Evolutionary conservation across 2,888 invertebrate species (phyloP), one percentile per base, ranked within the genome.

Genomic region (Drosophila ochracea): DNA sequence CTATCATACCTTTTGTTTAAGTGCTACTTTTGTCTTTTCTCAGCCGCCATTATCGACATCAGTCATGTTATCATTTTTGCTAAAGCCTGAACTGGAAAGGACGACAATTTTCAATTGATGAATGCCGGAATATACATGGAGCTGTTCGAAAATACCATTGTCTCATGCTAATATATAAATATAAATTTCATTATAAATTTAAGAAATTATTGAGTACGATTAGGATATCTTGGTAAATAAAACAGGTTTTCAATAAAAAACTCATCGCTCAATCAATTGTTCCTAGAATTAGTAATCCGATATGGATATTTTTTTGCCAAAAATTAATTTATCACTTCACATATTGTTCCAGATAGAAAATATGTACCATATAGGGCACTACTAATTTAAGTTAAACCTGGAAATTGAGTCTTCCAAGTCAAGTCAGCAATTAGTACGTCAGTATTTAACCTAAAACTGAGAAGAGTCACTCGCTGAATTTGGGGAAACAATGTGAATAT

Each of bases 1-100:
- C 80, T 80, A 67, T 78, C 76, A 82, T 68, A 81, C 73, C 72
- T 77, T 74, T 77, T 80, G 68, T 73, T 67, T 52, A 68, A 68
- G 49, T 60, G 37, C 33, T 49, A 58, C 66, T 59, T 58, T 69
- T 76, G 67, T 60, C 57, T 74, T 64, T 65, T 67, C 57, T 37
- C 57, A 37, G 59, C 50, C 49, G 41, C 47, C 41, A 41, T 21
- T 58, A 41, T 63, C 35, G 52, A 41, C 55, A 54, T 43, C 37
- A 47, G 25, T 33, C 37, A 55, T 47, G 35, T 25, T 55, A 37
- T 58, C 33, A 50, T 70, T 55, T 71, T 71, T 43, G 30, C 35
- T 59, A 53, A 63, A 41, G 19, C 3, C 16, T 30, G 16, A 1
- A 30, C 30, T 30, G 7, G 30, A 30, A 30, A n/a, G 54, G 31